Base-by-base conservation (phyloP, 2,797 vertebrate species). In the Microchirus variegatus region DNA sequence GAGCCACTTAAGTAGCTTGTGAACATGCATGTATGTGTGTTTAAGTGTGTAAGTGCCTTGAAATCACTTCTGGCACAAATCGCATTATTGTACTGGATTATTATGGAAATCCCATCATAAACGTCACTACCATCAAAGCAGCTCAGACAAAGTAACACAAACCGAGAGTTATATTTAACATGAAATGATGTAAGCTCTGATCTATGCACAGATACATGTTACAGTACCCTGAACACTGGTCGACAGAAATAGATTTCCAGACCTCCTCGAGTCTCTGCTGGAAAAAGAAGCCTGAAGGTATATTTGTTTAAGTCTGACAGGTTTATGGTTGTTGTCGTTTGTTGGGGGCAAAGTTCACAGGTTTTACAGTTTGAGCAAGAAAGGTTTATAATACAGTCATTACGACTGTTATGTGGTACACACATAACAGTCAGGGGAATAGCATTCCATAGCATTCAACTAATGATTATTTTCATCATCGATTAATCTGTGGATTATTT, bases 251-350 rank as follows among this genome's bases (percentile, higher is more conserved):
- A 37, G 19, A 42, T 6, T 15, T 15, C 5, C 5, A 48, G 31
- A 49, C n/a, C 7, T 41, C n/a, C 7, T 41, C 0, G 0, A 9
- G 37, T 22, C 18, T 26, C 45, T 56, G 43, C 15, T 40, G n/a
- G 31, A 62, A 72, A 63, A 66, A 10, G 54, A 71, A 57, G 67
- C 57, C 51, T 46, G 46, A 18, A 43, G 22, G 16, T 16, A 22
- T 42, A 64, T 68, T 57, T 77, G 38, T 63, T 66, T 15, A 63
- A 35, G 51, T 35, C 38, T 59, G 73, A 77, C 63, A 80, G 71
- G 60, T 80, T 87, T 85, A 88, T 73, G 72, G 48, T 47, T 73
- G 78, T 75, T 76, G 51, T 69, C 70, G 45, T 81, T 49, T 53
- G 45, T 54, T 57, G 19, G 51, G 43, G 71, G 63, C 53, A 80